Percentiles rank a stretch among this genome's conserved stretches.
phyloP scores from a whole-genome alignment of 2,888 invertebrate genomes.

The Actias luna region DNA sequence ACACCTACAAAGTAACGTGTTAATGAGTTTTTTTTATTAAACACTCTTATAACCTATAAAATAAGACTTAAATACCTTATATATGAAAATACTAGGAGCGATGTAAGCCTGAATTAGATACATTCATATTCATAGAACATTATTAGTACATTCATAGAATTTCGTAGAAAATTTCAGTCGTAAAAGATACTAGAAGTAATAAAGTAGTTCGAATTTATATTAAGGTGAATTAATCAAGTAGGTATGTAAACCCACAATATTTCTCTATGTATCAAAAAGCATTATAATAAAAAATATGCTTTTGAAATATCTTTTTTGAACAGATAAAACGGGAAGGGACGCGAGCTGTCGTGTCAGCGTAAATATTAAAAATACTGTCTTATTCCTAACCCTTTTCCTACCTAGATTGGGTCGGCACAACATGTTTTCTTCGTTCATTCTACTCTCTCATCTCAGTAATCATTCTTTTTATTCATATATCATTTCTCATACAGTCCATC shows the following conservation, averaged over 20 bases:
- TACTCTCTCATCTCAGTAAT: too few species aligned
- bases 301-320: too few species aligned
- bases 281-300: too few species aligned
- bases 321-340: too few species aligned
- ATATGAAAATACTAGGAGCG: conserved; percentile 1
- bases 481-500: too few species aligned
- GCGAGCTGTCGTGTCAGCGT: too few species aligned
- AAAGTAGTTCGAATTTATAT: neutral
- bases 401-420: too few species aligned
- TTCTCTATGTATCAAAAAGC: neutral
- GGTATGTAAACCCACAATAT: neutral
- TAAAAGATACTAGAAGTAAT: conserved; percentile 66
- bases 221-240: neutral
- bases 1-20: conserved; percentile 56
- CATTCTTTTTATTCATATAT: too few species aligned
- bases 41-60: conserved; percentile 31
- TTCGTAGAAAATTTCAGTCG: conserved; percentile 67
- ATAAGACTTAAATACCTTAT: conserved; percentile 44
- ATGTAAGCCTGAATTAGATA: conserved; percentile 49
- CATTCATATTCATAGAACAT: conserved; percentile 78
- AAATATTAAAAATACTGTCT: too few species aligned
- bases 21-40: conserved; percentile 33
- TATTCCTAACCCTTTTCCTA: too few species aligned
- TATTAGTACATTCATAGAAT: conserved; percentile 73
- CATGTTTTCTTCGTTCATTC: too few species aligned